These are phyloP conservation scores for Tenthredo amoena DNA, from an alignment of 2,888 invertebrate genomes.

Conservation along the genomic window DNA sequence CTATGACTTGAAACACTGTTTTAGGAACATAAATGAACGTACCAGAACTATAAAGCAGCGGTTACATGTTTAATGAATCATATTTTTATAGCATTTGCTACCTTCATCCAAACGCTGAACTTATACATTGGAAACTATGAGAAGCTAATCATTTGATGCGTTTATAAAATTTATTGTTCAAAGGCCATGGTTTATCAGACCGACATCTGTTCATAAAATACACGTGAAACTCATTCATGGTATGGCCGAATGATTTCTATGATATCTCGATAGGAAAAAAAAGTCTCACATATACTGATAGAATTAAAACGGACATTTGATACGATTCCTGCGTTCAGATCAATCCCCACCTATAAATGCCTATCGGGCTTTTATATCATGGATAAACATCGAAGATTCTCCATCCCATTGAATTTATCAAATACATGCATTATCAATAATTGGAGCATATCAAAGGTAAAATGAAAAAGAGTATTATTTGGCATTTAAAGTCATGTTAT, in stretches of 20 bases:
- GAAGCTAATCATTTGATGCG: not conserved
- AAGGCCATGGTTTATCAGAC: not conserved
- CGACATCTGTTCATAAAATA: not conserved
- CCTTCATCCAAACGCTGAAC: not conserved
- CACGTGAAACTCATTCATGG: not conserved
- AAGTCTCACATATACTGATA: not conserved
- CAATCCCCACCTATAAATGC: not conserved
- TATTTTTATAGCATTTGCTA: not conserved
- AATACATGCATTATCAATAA: conserved; percentile 5
- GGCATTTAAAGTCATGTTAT: not conserved
- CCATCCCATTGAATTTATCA: not conserved
- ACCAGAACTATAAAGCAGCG: not conserved
- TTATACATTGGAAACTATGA: not conserved
- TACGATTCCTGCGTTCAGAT: not conserved
- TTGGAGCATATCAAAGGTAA: not conserved
- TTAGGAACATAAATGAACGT: not conserved
- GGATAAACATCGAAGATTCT: not conserved
- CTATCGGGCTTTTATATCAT: not conserved
- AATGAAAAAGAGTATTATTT: not conserved
- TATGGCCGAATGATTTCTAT: not conserved
- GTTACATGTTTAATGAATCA: not conserved
- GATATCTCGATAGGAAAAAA: not conserved
- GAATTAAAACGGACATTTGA: not conserved
- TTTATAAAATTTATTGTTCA: not conserved
- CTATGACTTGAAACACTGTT: not conserved